Evolutionary conservation across 2,113 vertebrate genomes (phyloP).

Genomic region (Pluvianellus socialis): DNA sequence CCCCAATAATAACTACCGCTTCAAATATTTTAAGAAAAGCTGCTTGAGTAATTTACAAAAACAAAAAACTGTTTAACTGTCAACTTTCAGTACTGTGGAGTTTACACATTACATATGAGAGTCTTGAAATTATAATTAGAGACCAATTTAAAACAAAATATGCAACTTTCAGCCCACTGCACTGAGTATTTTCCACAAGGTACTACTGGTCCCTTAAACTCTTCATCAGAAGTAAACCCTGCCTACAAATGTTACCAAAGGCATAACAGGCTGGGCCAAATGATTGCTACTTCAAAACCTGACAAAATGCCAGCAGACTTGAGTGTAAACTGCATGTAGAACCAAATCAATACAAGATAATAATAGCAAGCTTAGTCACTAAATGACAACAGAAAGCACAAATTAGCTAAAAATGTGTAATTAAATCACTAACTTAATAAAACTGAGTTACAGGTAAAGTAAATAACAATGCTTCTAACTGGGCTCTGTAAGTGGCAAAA

Average conservation of each 20-base stretch:
- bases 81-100: background rate
- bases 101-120: background rate
- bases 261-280: background rate
- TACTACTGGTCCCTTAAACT: background rate
- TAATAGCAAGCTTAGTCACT: background rate
- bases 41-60: background rate
- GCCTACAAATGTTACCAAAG: background rate
- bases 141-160: background rate
- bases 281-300: background rate
- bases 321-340: background rate
- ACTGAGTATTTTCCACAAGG: background rate
- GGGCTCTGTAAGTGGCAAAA: background rate
- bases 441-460: background rate
- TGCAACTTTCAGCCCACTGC: background rate
- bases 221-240: background rate
- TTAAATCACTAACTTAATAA: background rate
- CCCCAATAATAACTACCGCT: background rate
- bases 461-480: background rate
- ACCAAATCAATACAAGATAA: background rate
- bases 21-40: background rate
- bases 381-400: background rate
- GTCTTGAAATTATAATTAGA: background rate
- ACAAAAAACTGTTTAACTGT: background rate
- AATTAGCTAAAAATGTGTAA: background rate
- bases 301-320: background rate